Conservation (phyloP, 2,113 vertebrate species). For the Dromiciops gliroides region DNA sequence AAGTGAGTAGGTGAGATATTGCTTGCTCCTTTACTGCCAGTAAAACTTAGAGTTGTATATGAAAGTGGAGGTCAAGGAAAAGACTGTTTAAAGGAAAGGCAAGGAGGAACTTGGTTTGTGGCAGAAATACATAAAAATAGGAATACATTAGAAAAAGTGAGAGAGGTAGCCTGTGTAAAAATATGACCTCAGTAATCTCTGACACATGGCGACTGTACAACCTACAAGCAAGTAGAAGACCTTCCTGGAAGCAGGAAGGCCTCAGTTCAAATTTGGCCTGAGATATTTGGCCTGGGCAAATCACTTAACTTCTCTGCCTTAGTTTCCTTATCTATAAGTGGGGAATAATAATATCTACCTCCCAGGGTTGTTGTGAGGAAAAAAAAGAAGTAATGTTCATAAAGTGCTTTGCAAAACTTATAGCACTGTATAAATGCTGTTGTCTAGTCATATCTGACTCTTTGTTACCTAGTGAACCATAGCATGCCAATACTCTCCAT, state of each 20-base stretch:
- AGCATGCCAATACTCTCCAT: no score
- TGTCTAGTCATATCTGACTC: no score
- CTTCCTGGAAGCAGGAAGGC: background rate
- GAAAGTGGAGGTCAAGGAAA: background rate
- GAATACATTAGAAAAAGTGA: background rate
- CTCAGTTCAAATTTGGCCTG: background rate
- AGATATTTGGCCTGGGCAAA: background rate
- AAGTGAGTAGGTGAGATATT: conserved; percentile 17
- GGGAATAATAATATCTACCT: background rate
- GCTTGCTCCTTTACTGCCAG: conserved; percentile 17
- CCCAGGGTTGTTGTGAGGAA: no score
- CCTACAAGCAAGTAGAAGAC: background rate
- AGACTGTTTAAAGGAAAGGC: conserved; percentile 11
- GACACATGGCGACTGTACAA: background rate
- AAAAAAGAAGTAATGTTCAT: no score
- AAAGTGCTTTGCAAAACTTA: no score
- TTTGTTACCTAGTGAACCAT: no score
- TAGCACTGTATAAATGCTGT: no score
- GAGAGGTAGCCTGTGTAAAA: no score
- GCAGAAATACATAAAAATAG: background rate
- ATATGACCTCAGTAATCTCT: background rate
- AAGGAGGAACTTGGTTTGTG: conserved; percentile 17
- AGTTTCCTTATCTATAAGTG: background rate
- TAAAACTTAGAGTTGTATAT: conserved; percentile 23
- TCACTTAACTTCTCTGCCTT: background rate